Conservation (phyloP, 2,797 vertebrate species). For the Sebastiscus tertius region DNA sequence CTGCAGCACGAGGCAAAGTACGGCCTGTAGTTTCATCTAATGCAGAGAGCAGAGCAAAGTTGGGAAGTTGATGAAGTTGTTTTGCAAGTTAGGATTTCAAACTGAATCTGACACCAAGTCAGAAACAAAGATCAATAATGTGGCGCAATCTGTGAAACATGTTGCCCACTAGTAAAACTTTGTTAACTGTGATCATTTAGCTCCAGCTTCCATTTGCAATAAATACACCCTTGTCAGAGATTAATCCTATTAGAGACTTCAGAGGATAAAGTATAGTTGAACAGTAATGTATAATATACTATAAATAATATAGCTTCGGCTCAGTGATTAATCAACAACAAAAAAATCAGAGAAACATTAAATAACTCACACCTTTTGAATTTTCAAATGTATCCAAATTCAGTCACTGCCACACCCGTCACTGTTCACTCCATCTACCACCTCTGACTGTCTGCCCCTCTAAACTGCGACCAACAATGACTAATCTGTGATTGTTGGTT, state of each 20-base stretch:
- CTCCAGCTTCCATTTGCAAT: background rate
- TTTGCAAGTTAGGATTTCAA: constrained; percentile 43
- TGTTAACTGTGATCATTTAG: background rate
- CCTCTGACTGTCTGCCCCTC: constrained; percentile 24
- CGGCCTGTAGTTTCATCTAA: constrained; percentile 64
- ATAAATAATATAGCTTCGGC: background rate
- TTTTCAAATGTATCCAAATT: constrained; percentile 32
- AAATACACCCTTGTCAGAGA: background rate
- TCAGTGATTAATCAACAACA: background rate
- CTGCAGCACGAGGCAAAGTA: constrained; percentile 59
- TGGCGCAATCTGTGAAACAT: constrained; percentile 44
- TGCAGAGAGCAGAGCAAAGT: constrained; percentile 5
- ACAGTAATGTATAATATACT: background rate
- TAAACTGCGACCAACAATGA: constrained; percentile 43
- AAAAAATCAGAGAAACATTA: background rate
- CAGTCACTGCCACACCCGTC: background rate
- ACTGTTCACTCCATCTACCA: constrained; percentile 7
- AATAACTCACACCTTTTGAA: constrained; percentile 50
- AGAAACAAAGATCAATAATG: constrained; percentile 54
- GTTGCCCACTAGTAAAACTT: background rate
- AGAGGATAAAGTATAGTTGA: background rate
- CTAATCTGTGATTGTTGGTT: constrained; percentile 69
- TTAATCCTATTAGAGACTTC: background rate
- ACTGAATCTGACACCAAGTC: constrained; percentile 44
- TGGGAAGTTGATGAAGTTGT: background rate